These are phyloP conservation scores for Perognathus longimembris DNA, from an alignment of 2,113 vertebrate genomes.

Conservation along the genomic window DNA sequence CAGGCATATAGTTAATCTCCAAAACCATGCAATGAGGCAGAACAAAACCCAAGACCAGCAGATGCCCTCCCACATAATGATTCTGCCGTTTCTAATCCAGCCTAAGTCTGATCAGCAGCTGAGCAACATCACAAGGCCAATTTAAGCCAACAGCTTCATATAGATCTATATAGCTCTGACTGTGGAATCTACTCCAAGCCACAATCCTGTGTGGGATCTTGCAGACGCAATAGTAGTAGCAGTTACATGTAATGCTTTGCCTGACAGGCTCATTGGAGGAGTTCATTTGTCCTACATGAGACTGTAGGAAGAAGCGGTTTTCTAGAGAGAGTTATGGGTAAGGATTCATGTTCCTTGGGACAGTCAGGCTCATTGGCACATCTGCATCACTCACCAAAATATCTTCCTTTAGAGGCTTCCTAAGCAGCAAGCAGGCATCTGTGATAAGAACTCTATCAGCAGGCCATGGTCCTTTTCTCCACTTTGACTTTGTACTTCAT, in stretches of 20 bases:
- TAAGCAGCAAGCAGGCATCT: background rate
- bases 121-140: background rate
- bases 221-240: background rate
- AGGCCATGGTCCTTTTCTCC: background rate
- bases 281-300: background rate
- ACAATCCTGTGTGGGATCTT: background rate
- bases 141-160: background rate
- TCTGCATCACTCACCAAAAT: background rate
- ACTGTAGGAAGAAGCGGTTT: background rate
- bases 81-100: background rate
- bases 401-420: rapidly evolving
- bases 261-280: too few relatives aligned
- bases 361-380: rapidly evolving
- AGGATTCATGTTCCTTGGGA: background rate
- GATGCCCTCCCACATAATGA: background rate
- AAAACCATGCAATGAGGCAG: background rate
- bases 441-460: background rate
- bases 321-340: background rate
- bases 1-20: background rate
- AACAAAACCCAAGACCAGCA: background rate
- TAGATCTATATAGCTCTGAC: background rate
- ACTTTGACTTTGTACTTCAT: background rate
- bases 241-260: background rate
- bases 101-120: background rate
- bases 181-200: background rate